A percentile compares a stretch with the other conserved stretches of the same genome.
Conservation (phyloP, 2,113 vertebrate species). For the Thunnus maccoyii region DNA sequence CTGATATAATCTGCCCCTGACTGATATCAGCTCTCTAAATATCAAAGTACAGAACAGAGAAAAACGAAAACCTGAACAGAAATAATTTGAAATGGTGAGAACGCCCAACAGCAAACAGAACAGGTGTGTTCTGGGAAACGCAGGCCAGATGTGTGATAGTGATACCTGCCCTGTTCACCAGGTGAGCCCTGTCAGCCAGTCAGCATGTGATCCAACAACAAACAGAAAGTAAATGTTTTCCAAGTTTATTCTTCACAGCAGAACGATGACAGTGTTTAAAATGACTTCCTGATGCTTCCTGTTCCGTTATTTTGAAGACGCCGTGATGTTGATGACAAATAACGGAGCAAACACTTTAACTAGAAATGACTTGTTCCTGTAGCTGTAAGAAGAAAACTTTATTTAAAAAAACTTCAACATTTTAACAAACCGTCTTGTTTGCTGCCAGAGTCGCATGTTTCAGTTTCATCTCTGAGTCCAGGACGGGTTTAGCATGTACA, state of each 20-base stretch:
- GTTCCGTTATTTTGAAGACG: constrained; percentile 74
- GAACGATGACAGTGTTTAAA: neutral
- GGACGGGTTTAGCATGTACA: neutral
- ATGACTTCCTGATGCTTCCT: constrained; percentile 13
- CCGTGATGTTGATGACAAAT: constrained; percentile 73
- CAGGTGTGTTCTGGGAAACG: constrained; percentile 19
- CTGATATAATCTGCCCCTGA: too few species aligned
- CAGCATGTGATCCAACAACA: neutral
- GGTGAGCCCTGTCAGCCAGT: too few species aligned
- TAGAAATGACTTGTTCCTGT: neutral
- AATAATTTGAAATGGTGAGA: neutral
- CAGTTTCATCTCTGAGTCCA: neutral
- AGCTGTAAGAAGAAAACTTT: too few species aligned
- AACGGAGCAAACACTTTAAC: constrained; percentile 49
- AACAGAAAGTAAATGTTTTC: neutral
- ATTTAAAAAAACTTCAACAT: neutral
- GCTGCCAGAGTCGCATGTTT: neutral
- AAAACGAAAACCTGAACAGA: too few species aligned
- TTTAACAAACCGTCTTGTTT: neutral
- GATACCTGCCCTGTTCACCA: too few species aligned
- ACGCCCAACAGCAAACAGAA: neutral
- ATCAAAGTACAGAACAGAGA: too few species aligned
- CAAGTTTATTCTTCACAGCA: neutral
- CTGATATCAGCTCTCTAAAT: too few species aligned
- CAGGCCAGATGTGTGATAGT: neutral